Percentiles rank a stretch among this genome's conserved stretches.
Evolutionary conservation across 2,113 vertebrate genomes (phyloP).

Genomic region (Condylura cristata): DNA sequence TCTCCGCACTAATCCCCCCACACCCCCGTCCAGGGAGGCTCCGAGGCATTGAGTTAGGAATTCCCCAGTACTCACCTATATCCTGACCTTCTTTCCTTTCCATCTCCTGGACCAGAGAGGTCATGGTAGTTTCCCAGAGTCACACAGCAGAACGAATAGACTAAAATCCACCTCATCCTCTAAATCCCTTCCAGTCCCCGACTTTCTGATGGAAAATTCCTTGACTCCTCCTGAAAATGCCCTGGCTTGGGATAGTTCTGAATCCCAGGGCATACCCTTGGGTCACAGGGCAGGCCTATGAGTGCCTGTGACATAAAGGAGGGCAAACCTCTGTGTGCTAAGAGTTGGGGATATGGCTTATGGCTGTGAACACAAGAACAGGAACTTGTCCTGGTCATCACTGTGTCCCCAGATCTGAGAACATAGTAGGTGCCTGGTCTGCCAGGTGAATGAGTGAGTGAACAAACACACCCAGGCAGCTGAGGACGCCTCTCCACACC

Average conservation of each 20-base stretch:
- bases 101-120: conserved; percentile 19
- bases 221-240: background rate
- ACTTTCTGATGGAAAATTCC: conserved; percentile 13
- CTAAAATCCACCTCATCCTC: background rate
- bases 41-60: background rate
- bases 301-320: background rate
- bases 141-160: conserved; percentile 35
- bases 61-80: conserved; percentile 39
- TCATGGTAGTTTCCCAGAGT: background rate
- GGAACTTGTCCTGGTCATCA: background rate
- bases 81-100: background rate
- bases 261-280: background rate
- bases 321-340: background rate
- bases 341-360: background rate
- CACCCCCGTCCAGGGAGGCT: background rate
- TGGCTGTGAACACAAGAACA: background rate
- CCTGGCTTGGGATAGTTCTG: background rate
- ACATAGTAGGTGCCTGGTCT: background rate
- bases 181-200: background rate
- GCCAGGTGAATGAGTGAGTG: background rate
- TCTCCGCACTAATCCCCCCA: fast-evolving
- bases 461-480: background rate
- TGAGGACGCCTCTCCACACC: background rate
- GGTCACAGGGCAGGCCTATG: background rate
- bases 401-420: background rate